phyloP scores from a whole-genome alignment of 2,888 invertebrate species.

The Lithophane semibrunnea region DNA sequence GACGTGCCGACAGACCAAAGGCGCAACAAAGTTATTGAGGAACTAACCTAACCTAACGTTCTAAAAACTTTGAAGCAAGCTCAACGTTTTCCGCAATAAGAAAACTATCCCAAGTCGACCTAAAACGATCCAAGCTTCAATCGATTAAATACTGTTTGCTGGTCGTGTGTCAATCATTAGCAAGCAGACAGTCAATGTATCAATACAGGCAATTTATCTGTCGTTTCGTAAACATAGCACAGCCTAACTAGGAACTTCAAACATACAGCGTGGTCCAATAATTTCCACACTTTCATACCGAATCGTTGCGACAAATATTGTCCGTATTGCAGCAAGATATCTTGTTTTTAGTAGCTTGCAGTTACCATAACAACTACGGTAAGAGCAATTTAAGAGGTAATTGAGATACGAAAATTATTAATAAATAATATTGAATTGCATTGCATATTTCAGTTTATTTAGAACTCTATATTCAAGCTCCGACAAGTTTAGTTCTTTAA shows the following conservation, averaged over 20 bases:
- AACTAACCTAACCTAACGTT: neutral
- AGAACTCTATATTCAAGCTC: neutral
- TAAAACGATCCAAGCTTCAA: slow-evolving; percentile 8
- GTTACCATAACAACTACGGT: neutral
- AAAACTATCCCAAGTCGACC: slow-evolving; percentile 11
- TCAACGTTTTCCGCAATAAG: neutral
- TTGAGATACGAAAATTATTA: slow-evolving; percentile 52
- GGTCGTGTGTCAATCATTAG: slow-evolving; percentile 57
- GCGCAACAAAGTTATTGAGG: neutral
- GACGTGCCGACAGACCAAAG: neutral
- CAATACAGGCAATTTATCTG: slow-evolving; percentile 39
- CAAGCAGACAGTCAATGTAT: slow-evolving; percentile 36
- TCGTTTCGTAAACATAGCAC: slow-evolving; percentile 44
- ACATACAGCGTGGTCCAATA: slow-evolving; percentile 33
- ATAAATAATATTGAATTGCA: slow-evolving; percentile 35
- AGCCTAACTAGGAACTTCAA: slow-evolving; percentile 43
- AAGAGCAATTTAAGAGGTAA: slow-evolving; percentile 44
- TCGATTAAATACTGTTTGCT: slow-evolving; percentile 11
- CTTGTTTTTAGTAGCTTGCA: slow-evolving; percentile 46
- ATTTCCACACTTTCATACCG: slow-evolving; percentile 54
- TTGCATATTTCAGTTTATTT: neutral
- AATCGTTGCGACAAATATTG: slow-evolving; percentile 59
- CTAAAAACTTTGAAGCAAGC: neutral
- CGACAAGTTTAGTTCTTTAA: neutral
- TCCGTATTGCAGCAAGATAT: slow-evolving; percentile 49